These are phyloP conservation scores for Sphaeridia pumilis DNA, from an alignment of 2,888 invertebrate genomes.

Conservation along the genomic window DNA sequence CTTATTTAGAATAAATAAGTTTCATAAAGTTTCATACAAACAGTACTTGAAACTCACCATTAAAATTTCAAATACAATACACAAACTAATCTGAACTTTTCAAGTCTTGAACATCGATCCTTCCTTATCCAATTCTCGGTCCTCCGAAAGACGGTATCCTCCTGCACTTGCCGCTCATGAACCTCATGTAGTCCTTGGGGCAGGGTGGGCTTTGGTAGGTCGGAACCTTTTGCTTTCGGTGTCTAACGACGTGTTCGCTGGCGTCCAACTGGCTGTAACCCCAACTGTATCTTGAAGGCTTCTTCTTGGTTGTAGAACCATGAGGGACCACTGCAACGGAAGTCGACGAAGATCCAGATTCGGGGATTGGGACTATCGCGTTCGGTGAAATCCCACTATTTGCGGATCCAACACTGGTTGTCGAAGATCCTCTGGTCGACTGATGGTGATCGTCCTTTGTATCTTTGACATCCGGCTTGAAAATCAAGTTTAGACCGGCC, in stretches of 20 bases:
- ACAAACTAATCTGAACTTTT: background rate
- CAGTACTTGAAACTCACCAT: no score
- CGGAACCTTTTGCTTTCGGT: conserved; percentile 6
- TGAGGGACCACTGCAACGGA: no score
- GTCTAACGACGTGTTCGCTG: conserved; percentile 7
- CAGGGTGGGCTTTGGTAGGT: conserved; percentile 7
- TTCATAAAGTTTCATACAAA: no score
- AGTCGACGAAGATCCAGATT: no score
- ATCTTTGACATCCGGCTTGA: conserved; percentile 6
- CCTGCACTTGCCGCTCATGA: conserved; percentile 12
- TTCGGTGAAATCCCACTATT: background rate
- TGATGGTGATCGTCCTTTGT: background rate
- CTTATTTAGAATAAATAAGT: no score
- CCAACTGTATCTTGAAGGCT: conserved; percentile 8
- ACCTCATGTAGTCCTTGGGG: conserved; percentile 8
- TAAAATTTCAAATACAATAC: background rate
- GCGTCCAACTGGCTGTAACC: conserved; percentile 4
- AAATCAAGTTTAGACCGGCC: conserved; percentile 18
- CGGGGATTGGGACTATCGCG: no score
- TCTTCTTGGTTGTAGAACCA: no score
- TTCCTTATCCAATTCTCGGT: conserved; percentile 7
- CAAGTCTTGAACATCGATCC: background rate
- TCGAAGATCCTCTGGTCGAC: no score
- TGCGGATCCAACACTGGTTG: no score
- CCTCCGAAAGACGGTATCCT: conserved; percentile 6